These are phyloP conservation scores for Leuciscus waleckii DNA, from an alignment of 2,797 vertebrate species.

Conservation along the genomic window DNA sequence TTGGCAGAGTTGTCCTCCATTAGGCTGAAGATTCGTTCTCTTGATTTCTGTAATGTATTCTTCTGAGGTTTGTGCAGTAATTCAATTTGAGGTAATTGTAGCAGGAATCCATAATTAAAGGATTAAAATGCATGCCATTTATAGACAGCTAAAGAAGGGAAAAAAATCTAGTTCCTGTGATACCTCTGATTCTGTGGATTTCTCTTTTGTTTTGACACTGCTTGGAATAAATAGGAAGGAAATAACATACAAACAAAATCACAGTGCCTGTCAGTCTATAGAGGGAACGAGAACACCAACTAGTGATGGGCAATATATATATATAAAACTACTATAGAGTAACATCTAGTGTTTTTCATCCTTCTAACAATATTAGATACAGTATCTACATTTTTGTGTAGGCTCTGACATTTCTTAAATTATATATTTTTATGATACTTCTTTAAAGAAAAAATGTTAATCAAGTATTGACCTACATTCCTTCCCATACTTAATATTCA, in stretches of 20 bases:
- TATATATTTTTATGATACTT: background rate
- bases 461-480: background rate
- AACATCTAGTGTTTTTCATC: background rate
- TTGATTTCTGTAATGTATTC: slow-evolving; percentile 73
- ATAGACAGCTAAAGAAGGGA: slow-evolving; percentile 55
- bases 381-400: background rate
- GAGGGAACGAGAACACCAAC: background rate
- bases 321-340: background rate
- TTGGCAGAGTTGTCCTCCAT: slow-evolving; percentile 30
- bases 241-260: slow-evolving; percentile 10
- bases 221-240: background rate
- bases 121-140: slow-evolving; percentile 80
- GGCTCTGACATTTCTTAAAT: background rate
- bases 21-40: slow-evolving; percentile 50
- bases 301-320: background rate
- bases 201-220: slow-evolving; percentile 13
- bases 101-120: slow-evolving; percentile 81
- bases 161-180: slow-evolving; percentile 1
- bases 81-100: slow-evolving; percentile 86
- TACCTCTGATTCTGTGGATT: slow-evolving; percentile 4
- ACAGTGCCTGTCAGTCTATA: background rate
- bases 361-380: background rate
- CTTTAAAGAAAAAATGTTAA: background rate
- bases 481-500: background rate
- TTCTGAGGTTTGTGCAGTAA: slow-evolving; percentile 84